These are phyloP conservation scores for Solenopsis invicta DNA, from an alignment of 1,140 invertebrate genomes.

Conservation along the genomic window DNA sequence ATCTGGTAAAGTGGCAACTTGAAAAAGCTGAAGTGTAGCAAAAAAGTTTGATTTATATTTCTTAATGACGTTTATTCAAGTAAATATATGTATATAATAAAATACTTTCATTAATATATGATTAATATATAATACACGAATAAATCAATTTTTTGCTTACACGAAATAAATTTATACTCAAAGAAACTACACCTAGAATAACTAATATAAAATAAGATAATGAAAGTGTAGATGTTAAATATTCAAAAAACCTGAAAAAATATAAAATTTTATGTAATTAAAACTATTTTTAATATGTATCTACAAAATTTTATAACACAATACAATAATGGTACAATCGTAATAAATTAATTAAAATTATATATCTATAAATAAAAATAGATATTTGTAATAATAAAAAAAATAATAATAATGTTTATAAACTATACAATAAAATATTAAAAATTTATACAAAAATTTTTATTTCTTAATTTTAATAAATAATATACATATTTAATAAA, in stretches of 20 bases:
- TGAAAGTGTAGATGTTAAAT: background rate
- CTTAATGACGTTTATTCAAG: background rate
- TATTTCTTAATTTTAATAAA: background rate
- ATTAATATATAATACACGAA: background rate
- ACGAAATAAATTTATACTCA: constrained; percentile 37
- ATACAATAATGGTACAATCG: background rate
- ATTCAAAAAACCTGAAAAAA: constrained; percentile 30
- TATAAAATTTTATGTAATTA: background rate
- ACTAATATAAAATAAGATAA: constrained; percentile 28
- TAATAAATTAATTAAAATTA: background rate
- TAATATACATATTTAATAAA: constrained; percentile 1
- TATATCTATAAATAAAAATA: constrained; percentile 1
- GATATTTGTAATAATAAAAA: background rate
- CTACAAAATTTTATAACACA: background rate
- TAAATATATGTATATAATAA: background rate
- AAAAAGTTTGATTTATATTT: background rate
- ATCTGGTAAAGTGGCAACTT: background rate
- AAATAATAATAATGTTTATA: background rate
- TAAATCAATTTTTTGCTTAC: constrained; percentile 31
- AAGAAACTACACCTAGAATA: constrained; percentile 33
- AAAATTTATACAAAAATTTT: background rate
- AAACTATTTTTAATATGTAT: background rate
- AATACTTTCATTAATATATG: background rate
- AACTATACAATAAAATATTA: background rate
- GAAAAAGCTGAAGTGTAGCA: constrained; percentile 24